phyloP scores from a whole-genome alignment of 2,888 invertebrate genomes.

The Amphipyra tragopoginis region DNA sequence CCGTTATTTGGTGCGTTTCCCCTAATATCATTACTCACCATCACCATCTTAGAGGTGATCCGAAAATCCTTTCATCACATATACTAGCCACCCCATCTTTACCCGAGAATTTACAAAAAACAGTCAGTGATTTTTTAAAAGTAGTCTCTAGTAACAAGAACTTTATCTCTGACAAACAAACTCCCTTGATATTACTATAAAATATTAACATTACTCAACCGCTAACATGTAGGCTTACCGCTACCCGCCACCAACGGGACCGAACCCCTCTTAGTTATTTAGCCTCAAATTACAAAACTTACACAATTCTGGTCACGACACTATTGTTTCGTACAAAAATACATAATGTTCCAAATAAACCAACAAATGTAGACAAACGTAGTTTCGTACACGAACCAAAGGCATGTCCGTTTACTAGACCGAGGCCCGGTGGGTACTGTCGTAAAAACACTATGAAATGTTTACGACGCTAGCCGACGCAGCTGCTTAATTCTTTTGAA shows the following conservation, averaged over 20 bases:
- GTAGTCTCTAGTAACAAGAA: no score
- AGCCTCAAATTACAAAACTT: conserved; percentile 49
- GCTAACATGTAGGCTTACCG: neutral
- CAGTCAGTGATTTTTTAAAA: no score
- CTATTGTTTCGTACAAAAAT: conserved; percentile 55
- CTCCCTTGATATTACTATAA: no score
- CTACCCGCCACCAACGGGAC: conserved; percentile 5
- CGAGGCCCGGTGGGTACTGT: conserved; percentile 65
- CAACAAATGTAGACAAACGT: conserved; percentile 59
- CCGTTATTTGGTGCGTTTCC: no score
- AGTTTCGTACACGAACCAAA: conserved; percentile 57
- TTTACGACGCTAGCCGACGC: conserved; percentile 72
- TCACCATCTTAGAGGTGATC: no score
- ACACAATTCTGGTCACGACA: conserved; percentile 52
- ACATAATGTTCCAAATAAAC: conserved; percentile 52
- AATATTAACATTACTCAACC: neutral
- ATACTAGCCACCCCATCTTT: no score
- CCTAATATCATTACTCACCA: no score
- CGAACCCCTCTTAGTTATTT: conserved; percentile 20
- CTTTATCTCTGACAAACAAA: no score
- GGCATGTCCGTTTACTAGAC: conserved; percentile 64
- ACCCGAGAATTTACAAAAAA: no score
- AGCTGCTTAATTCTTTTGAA: conserved; percentile 72
- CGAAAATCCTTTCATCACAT: no score
- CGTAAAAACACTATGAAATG: conserved; percentile 79